Base-by-base conservation (phyloP, 2,888 invertebrate species). In the Microctonus hyperodae region DNA sequence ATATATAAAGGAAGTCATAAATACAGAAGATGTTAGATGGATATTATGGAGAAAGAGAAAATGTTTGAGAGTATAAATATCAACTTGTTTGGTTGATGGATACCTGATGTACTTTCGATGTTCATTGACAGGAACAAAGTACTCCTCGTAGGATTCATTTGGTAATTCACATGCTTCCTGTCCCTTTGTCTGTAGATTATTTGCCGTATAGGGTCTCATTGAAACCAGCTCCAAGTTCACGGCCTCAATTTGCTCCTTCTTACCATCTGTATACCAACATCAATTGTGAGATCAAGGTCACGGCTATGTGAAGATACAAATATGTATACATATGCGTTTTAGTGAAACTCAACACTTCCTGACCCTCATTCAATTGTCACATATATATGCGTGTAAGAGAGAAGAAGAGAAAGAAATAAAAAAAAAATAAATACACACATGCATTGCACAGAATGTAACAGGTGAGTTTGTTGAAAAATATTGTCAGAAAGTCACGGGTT, bases 71-170 rank as follows among this genome's bases (percentile, higher is more conserved):
- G n/a, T n/a, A n/a, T 11, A 48, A 20, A 60, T 40, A 28, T 25
- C 40, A 20, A 23, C 16, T 31, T 20, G 23, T 20, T 13, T 28
- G 51, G 23, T 7, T 53, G 23, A 62, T 44, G 44, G 35, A 31
- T 82, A 93, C 93, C 93, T 92, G 88, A 93, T 92, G 81, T 91
- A 93, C 85, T 94, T 94, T 81, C 91, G 89, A 83, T 93, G 93
- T 80, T 93, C 92, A 81, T 94, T 93, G 72, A 94, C 93, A 33
- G 93, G 92, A 70, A 94, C 92, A 82, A 93, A 93, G 84, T 93
- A 93, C 78, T 93, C 93, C 78, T 93, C 92, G 82, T 93, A 92
- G 5, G 91, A 91, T 81, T 91, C 91, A 37, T 88, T 87, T 23
- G 90, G 86, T 56, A 83, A 76, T 64, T 83, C 82, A 73, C 83